Conservation (phyloP, 1,140 invertebrate species). For the Gonatopus flavifemur region DNA sequence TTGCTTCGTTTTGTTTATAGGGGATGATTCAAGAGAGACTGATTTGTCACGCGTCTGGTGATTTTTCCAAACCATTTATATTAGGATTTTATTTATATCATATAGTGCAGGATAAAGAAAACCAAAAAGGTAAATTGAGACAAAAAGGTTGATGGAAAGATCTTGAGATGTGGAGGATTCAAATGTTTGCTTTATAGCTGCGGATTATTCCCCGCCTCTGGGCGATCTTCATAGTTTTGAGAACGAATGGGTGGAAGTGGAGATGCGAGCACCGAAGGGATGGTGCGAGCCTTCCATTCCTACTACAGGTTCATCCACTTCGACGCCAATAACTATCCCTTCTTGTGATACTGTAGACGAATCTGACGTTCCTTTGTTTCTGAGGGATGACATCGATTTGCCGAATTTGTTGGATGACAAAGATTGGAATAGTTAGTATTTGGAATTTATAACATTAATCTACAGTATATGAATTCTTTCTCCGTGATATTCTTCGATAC, state of each 20-base stretch:
- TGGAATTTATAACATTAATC: too few species aligned
- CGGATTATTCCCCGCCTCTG: conserved; percentile 66
- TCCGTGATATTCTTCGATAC: conserved; percentile 6
- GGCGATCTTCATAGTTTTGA: conserved; percentile 79
- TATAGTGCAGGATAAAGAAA: conserved; percentile 72
- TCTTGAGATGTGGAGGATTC: too few species aligned
- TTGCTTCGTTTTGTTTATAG: conserved; percentile 66
- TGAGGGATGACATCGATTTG: conserved; percentile 64
- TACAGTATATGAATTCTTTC: too few species aligned
- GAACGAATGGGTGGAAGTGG: conserved; percentile 88
- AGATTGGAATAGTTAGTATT: conserved; percentile 56
- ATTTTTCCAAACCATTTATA: conserved; percentile 77
- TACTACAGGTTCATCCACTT: conserved; percentile 30
- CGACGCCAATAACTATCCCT: conserved; percentile 44
- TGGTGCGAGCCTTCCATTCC: conserved; percentile 56
- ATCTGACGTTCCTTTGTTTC: conserved; percentile 64
- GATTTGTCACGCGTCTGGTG: conserved; percentile 90
- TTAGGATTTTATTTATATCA: conserved; percentile 93
- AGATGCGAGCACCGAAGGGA: conserved; percentile 67
- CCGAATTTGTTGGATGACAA: conserved; percentile 59
- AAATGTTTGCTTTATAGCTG: too few species aligned
- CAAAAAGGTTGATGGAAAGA: too few species aligned
- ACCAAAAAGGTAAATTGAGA: conserved; percentile 57
- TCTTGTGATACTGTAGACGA: conserved; percentile 55
- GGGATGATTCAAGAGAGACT: conserved; percentile 75